These are phyloP conservation scores for Crax fasciolata DNA, from an alignment of 2,797 vertebrate genomes.

Conservation along the genomic window DNA sequence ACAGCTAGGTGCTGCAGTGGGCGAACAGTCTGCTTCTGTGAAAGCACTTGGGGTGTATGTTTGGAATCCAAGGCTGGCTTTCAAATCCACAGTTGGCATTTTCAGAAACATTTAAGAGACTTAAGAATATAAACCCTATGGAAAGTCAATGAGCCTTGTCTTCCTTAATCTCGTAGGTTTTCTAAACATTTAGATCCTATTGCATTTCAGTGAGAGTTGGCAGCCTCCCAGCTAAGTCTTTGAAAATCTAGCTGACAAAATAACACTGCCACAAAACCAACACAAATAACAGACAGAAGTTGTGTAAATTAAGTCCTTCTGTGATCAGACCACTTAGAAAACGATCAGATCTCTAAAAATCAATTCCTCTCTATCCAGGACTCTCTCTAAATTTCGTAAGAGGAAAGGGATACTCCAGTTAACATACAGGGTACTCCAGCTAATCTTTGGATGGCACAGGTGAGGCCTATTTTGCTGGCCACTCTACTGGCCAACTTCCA, in stretches of 20 bases:
- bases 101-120: conserved; percentile 38
- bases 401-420: not conserved
- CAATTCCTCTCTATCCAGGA: not conserved
- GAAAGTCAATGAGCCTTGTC: not conserved
- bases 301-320: not conserved
- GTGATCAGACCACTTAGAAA: not conserved
- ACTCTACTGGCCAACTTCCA: not conserved
- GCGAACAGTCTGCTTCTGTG: not conserved
- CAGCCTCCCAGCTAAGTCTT: not conserved
- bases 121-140: not conserved
- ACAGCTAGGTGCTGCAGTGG: not conserved
- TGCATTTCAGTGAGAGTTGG: not conserved
- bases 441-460: not conserved
- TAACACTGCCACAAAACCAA: not conserved
- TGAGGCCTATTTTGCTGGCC: not conserved
- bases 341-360: not conserved
- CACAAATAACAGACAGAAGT: not conserved
- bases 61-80: not conserved
- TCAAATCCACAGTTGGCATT: not conserved
- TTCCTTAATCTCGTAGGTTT: conserved; percentile 2
- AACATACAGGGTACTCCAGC: not conserved
- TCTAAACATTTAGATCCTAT: not conserved
- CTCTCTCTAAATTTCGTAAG: not conserved
- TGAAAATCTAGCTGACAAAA: not conserved
- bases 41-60: not conserved